A percentile compares a stretch with the other conserved stretches of the same genome.
Conservation (phyloP, 2,888 invertebrate species). For the Ophion slaviceki region DNA sequence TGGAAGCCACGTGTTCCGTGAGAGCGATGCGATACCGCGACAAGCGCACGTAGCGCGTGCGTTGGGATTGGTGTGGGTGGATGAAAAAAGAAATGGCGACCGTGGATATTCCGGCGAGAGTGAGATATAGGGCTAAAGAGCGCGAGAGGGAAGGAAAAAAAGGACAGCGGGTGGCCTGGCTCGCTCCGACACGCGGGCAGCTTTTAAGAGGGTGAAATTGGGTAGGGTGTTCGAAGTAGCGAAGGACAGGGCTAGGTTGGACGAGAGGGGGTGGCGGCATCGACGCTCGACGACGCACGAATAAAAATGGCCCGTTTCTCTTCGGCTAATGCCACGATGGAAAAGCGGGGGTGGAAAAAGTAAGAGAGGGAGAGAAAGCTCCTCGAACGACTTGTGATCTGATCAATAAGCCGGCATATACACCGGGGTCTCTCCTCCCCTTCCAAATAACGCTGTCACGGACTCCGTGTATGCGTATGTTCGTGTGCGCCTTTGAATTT, state of each 20-base stretch:
- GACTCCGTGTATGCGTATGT: slow-evolving; percentile 16
- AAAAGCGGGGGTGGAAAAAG: slow-evolving; percentile 54
- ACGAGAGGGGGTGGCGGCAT: slow-evolving; percentile 66
- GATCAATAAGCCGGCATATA: slow-evolving; percentile 81
- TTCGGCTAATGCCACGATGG: slow-evolving; percentile 58
- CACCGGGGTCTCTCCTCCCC: slow-evolving; percentile 72
- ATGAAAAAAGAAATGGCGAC: slow-evolving; percentile 49
- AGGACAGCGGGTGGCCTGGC: slow-evolving; percentile 4
- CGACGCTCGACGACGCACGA: slow-evolving; percentile 75
- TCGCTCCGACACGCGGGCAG: slow-evolving; percentile 42
- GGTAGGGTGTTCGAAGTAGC: slow-evolving; percentile 58
- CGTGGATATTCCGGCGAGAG: slow-evolving; percentile 32
- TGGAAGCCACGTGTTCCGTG: slow-evolving; percentile 43
- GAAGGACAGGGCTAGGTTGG: slow-evolving; percentile 41
- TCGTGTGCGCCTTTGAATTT: slow-evolving; percentile 49
- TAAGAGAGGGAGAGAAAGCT: slow-evolving; percentile 73
- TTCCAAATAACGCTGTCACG: slow-evolving; percentile 12
- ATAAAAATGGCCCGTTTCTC: slow-evolving; percentile 81
- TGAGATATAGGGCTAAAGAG: slow-evolving; percentile 28
- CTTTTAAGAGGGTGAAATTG: slow-evolving; percentile 61
- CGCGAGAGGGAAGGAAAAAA: slow-evolving; percentile 18
- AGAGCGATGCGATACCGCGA: background rate
- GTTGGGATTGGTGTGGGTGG: slow-evolving; percentile 17
- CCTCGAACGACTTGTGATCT: slow-evolving; percentile 81
- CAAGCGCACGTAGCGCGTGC: slow-evolving; percentile 9